Evolutionary conservation across 2,113 vertebrate genomes (phyloP).

Genomic region (Percopsis transmontana): DNA sequence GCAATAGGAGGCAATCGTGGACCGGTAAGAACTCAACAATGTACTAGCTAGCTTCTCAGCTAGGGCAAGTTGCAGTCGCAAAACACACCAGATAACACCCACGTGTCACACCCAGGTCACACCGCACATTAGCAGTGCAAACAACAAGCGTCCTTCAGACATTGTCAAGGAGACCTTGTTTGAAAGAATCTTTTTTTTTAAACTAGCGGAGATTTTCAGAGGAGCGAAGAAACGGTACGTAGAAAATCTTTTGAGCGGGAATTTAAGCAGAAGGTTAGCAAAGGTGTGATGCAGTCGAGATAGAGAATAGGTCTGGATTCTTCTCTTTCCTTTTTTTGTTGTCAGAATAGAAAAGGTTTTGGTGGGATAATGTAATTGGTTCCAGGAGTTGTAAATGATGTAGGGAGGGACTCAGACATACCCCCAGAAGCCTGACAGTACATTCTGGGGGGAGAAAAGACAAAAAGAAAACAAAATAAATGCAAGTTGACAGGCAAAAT

Average conservation of each 20-base stretch:
- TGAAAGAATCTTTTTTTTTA: constrained; percentile 32
- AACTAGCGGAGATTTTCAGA: constrained; percentile 32
- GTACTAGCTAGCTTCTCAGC: constrained; percentile 51
- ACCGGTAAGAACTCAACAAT: constrained; percentile 67
- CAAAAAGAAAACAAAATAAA: constrained; percentile 74
- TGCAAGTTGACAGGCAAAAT: constrained; percentile 80
- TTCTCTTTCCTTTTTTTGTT: constrained; percentile 22
- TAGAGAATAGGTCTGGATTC: constrained; percentile 52
- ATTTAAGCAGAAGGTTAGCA: constrained; percentile 45
- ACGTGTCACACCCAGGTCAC: too few species aligned
- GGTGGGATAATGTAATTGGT: constrained; percentile 74
- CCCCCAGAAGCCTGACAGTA: constrained; percentile 67
- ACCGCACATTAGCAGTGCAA: constrained; percentile 53
- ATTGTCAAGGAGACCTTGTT: constrained; percentile 54
- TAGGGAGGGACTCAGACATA: constrained; percentile 64
- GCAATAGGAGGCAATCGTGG: constrained; percentile 56
- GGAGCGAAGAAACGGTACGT: constrained; percentile 17
- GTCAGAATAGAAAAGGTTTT: constrained; percentile 54
- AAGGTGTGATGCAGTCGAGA: constrained; percentile 63
- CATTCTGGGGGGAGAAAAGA: constrained; percentile 61
- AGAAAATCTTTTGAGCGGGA: constrained; percentile 48
- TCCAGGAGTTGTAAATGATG: constrained; percentile 69
- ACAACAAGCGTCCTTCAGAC: constrained; percentile 59
- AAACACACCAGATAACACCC: constrained; percentile 64
- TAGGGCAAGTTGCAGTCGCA: constrained; percentile 58